Evolutionary conservation across 2,113 vertebrate species (phyloP), one percentile per base, ranked within the genome.

Genomic region (Edolisoma coerulescens): DNA sequence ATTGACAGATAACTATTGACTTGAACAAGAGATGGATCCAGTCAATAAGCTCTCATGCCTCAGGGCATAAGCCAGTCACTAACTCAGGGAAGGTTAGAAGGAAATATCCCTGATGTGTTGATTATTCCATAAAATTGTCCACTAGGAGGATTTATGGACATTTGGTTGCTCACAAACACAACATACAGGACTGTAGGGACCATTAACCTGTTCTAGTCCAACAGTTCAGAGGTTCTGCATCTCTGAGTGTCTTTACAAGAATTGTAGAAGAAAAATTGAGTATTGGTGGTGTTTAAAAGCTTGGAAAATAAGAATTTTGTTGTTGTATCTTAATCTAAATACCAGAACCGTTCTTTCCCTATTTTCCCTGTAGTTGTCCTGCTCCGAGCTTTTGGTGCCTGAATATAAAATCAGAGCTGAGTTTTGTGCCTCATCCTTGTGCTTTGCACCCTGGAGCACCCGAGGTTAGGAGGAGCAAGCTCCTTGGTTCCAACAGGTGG

Each of bases 61-160:
- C 57, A 9, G 91, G 87, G 89, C 91, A 44, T 81, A 56, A 95
- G 91, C 52, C 86, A 94, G 61, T 84, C 89, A 89, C 84, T 89
- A 92, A 81, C 89, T 96, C 73, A 19, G 49, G 39, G 89, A 56
- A 56, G 56, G 84, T 84, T 89, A 64, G 89, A 73, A 91, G 77
- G 77, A 95, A 95, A 95, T 95, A 92, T 91, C 84, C 37, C 57
- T 84, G 83, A 95, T 91, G 89, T 92, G 96, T 92, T 95, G 95
- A 95, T 95, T 96, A 95, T 96, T 95, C 91, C 65, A 93, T 94
- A 75, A 95, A 95, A 44, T 96, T 89, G 87, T 92, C 94, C 93
- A 68, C 87, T 91, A 89, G 89, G 93, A 96, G 93, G 95, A 95
- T 96, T 96, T 95, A 95, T 95, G 94, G 93, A 84, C 65, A 10